A percentile compares a stretch with the other conserved stretches of the same genome.
phyloP scores from a whole-genome alignment of 2,888 invertebrate species.

The Clostera curtula region DNA sequence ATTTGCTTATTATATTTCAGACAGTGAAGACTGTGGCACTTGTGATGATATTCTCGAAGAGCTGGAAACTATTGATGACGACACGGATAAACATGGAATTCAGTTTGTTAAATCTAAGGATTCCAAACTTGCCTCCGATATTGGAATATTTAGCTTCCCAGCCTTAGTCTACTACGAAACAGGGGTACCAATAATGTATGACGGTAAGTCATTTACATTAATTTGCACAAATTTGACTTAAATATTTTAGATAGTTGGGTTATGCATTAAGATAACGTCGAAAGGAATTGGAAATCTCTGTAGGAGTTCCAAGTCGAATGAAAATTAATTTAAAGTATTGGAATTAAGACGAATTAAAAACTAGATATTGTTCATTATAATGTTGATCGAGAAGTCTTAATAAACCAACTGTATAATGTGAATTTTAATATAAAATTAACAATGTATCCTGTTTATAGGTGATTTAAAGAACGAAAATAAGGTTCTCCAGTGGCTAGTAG shows the following conservation, averaged over 20 bases:
- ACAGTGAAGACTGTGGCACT: conserved; percentile 89
- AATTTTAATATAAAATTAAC: too few species aligned
- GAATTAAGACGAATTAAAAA: too few species aligned
- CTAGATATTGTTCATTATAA: conserved; percentile 2
- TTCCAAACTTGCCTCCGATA: conserved; percentile 90
- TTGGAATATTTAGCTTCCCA: conserved; percentile 94
- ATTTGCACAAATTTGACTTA: too few species aligned
- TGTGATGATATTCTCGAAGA: conserved; percentile 90
- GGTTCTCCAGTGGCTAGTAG: conserved; percentile 96
- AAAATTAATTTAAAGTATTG: too few species aligned
- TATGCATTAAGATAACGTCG: too few species aligned
- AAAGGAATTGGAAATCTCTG: background rate
- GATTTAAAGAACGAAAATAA: conserved; percentile 95
- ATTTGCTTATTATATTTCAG: conserved; percentile 49
- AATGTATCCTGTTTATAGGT: conserved; percentile 80
- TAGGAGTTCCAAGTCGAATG: too few species aligned
- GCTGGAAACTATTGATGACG: conserved; percentile 93
- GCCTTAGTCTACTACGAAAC: conserved; percentile 95
- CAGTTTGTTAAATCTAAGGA: conserved; percentile 96
- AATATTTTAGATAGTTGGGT: too few species aligned
- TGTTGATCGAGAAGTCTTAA: too few species aligned
- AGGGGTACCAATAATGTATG: conserved; percentile 94
- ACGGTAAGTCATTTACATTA: conserved; percentile 79
- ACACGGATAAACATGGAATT: conserved; percentile 93
- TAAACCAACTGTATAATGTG: too few species aligned